phyloP scores from a whole-genome alignment of 2,888 invertebrate species.

The Neoaliturus tenellus region DNA sequence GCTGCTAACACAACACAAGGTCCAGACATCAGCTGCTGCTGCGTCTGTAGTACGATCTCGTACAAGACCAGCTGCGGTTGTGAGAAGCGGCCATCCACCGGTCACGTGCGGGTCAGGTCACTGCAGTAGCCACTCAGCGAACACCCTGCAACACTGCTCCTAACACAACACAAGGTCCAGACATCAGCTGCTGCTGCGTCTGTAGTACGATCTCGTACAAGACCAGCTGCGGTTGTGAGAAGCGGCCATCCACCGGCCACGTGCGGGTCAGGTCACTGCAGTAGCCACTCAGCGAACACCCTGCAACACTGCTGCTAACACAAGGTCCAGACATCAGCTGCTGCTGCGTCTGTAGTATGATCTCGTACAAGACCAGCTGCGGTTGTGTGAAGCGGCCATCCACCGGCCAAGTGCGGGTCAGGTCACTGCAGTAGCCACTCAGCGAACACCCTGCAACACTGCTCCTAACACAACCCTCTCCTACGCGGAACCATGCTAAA shows the following conservation, averaged over 20 bases:
- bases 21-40: conserved; percentile 81
- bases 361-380: conserved; percentile 91
- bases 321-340: too few species aligned
- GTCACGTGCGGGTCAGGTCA: conserved; percentile 98
- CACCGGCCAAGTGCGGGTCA: conserved; percentile 97
- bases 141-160: conserved; percentile 88
- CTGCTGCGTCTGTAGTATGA: too few species aligned
- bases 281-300: conserved; percentile 96
- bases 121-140: conserved; percentile 96
- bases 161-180: too few species aligned
- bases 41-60: conserved; percentile 87
- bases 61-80: conserved; percentile 89
- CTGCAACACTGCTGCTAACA: too few species aligned
- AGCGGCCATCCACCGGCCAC: conserved; percentile 94
- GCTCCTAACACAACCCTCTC: too few species aligned
- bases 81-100: conserved; percentile 88
- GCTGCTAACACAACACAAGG: too few species aligned
- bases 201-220: conserved; percentile 91
- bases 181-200: conserved; percentile 82
- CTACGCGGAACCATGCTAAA: conserved; percentile 94
- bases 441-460: too few species aligned
- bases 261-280: conserved; percentile 97
- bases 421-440: too few species aligned
- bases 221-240: conserved; percentile 85
- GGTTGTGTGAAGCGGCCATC: conserved; percentile 86